Conservation (phyloP, 2,797 vertebrate species). For the Lemur catta region DNA sequence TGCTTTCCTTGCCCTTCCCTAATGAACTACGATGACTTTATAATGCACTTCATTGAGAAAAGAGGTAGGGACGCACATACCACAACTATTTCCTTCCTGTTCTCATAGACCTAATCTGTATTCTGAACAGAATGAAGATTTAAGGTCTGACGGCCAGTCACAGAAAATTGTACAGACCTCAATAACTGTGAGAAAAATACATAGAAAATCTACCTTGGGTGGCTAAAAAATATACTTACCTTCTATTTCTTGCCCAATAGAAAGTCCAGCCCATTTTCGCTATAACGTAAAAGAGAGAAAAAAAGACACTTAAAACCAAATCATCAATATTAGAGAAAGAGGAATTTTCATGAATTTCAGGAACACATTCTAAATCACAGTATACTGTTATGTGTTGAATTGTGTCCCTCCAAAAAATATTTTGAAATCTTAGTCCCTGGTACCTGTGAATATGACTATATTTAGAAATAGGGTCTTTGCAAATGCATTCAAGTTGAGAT, state of each 20-base stretch:
- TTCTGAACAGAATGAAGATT: not conserved
- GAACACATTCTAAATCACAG: not conserved
- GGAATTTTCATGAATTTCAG: not conserved
- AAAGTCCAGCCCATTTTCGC: slow-evolving; percentile 97
- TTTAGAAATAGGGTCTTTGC: not conserved
- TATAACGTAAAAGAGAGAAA: slow-evolving; percentile 79
- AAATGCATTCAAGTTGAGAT: not conserved
- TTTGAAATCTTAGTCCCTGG: not conserved
- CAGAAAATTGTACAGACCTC: not conserved
- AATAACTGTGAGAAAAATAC: not conserved
- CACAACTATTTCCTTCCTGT: not conserved
- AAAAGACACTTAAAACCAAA: slow-evolving; percentile 42
- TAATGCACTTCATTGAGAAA: not conserved
- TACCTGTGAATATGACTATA: not conserved
- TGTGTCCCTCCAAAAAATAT: not conserved
- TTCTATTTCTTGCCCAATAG: slow-evolving; percentile 94
- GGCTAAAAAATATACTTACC: slow-evolving; percentile 85
- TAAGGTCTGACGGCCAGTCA: not conserved
- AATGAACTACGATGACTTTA: not conserved
- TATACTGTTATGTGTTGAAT: not conserved
- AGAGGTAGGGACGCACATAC: not conserved
- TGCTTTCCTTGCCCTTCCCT: not conserved
- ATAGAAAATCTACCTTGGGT: not conserved
- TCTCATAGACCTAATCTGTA: not conserved
- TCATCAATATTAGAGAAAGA: slow-evolving; percentile 42